Conservation (phyloP, 2,888 invertebrate genomes). For the Trypoxylon attenuatum region DNA sequence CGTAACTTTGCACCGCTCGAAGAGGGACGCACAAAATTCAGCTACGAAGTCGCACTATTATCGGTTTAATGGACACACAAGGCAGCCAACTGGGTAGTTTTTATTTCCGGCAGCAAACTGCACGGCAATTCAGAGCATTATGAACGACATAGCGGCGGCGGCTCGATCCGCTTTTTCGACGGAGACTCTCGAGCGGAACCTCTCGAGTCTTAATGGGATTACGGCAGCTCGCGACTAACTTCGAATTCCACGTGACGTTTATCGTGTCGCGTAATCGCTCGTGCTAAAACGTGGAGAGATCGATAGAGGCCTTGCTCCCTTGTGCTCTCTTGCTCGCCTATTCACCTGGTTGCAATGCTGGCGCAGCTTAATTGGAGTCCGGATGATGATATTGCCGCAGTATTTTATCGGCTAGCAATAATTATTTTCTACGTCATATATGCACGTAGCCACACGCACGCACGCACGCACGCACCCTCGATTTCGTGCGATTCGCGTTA, state of each 20-base stretch:
- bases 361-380: slow-evolving; percentile 27
- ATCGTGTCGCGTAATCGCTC: slow-evolving; percentile 1
- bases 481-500: slow-evolving; percentile 37
- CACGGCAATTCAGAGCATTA: no score
- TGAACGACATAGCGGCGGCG: no score
- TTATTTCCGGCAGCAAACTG: no score
- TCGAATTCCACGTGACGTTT: background rate
- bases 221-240: background rate
- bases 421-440: slow-evolving; percentile 13
- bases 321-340: background rate
- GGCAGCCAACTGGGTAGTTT: no score
- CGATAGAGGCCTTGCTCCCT: background rate
- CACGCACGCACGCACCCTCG: background rate
- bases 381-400: slow-evolving; percentile 4
- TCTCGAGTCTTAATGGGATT: background rate
- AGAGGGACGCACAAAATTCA: no score
- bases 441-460: background rate
- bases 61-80: no score
- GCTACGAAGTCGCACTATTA: no score
- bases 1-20: no score
- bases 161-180: background rate
- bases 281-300: background rate
- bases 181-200: background rate
- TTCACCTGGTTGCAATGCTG: slow-evolving; percentile 2
- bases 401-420: slow-evolving; percentile 18